Percentiles rank a stretch among this genome's conserved stretches.
These are phyloP conservation scores for Listronotus bonariensis DNA, from an alignment of 1,140 invertebrate species.

Conservation along the genomic window DNA sequence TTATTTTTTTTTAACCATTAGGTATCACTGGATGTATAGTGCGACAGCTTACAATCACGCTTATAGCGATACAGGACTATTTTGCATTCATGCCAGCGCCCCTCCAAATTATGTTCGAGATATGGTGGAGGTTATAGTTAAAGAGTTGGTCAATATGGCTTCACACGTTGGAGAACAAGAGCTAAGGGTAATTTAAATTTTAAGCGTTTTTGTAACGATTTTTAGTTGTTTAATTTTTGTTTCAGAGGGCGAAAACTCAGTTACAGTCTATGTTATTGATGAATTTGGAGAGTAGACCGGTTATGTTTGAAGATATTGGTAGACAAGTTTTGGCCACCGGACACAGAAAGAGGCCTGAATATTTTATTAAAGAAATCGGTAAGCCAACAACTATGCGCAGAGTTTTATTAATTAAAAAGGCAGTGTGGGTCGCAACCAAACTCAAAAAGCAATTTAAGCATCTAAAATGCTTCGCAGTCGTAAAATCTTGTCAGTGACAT, in stretches of 20 bases:
- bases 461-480: too few relatives aligned
- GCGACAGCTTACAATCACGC: slow-evolving; percentile 97
- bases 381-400: too few relatives aligned
- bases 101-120: slow-evolving; percentile 84
- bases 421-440: too few relatives aligned
- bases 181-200: slow-evolving; percentile 65
- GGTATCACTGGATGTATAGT: slow-evolving; percentile 88
- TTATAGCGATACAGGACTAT: slow-evolving; percentile 93
- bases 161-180: slow-evolving; percentile 70
- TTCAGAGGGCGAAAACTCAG: slow-evolving; percentile 93
- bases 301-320: slow-evolving; percentile 98
- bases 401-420: too few relatives aligned
- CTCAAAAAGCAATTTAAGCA: too few relatives aligned
- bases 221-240: slow-evolving; percentile 39
- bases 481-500: too few relatives aligned
- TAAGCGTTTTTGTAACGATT: slow-evolving; percentile 11
- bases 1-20: slow-evolving; percentile 23
- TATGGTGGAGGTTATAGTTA: slow-evolving; percentile 84
- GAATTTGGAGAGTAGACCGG: slow-evolving; percentile 96
- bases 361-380: slow-evolving; percentile 95
- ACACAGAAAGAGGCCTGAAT: slow-evolving; percentile 81
- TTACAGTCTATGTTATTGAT: slow-evolving; percentile 97
- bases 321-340: slow-evolving; percentile 93
- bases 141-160: slow-evolving; percentile 85
- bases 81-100: slow-evolving; percentile 94